Conservation (phyloP, 2,888 invertebrate species). For the Lycophotia porphyrea region DNA sequence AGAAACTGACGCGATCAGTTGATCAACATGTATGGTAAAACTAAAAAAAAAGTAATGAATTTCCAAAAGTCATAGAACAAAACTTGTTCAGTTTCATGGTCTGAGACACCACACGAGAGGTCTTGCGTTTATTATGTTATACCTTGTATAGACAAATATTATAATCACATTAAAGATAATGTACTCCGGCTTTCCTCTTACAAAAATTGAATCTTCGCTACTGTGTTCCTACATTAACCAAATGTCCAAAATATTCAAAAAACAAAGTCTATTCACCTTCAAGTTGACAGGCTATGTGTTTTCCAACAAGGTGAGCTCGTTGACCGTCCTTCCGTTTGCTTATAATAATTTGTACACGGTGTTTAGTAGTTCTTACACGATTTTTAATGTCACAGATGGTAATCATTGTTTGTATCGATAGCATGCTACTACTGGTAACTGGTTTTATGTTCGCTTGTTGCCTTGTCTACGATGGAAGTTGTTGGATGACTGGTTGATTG, state of each 20-base stretch:
- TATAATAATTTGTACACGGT: conserved; percentile 24
- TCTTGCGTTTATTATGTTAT: too few species aligned
- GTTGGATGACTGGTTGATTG: conserved; percentile 43
- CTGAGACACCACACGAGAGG: too few species aligned
- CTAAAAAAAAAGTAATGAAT: too few species aligned
- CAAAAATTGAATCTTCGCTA: too few species aligned
- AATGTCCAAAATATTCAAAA: conserved; percentile 48
- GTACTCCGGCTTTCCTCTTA: too few species aligned
- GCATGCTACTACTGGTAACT: conserved; percentile 46
- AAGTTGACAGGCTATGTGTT: conserved; percentile 44
- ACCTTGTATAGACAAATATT: too few species aligned
- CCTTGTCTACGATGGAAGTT: conserved; percentile 22
- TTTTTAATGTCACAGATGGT: conserved; percentile 47
- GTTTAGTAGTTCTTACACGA: conserved; percentile 55
- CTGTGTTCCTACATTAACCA: too few species aligned
- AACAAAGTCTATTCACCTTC: conserved; percentile 52
- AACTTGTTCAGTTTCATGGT: too few species aligned
- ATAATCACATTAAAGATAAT: too few species aligned
- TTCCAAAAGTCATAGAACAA: too few species aligned
- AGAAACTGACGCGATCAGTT: too few species aligned
- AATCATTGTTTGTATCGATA: conserved; percentile 44
- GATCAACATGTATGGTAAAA: too few species aligned
- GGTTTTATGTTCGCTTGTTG: conserved; percentile 49
- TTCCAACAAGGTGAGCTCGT: conserved; percentile 55
- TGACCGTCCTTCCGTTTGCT: conserved; percentile 41